A percentile compares a stretch with the other conserved stretches of the same genome.
Evolutionary conservation across 2,888 invertebrate species (phyloP).

Genomic region (Siphlonurus alternatus): DNA sequence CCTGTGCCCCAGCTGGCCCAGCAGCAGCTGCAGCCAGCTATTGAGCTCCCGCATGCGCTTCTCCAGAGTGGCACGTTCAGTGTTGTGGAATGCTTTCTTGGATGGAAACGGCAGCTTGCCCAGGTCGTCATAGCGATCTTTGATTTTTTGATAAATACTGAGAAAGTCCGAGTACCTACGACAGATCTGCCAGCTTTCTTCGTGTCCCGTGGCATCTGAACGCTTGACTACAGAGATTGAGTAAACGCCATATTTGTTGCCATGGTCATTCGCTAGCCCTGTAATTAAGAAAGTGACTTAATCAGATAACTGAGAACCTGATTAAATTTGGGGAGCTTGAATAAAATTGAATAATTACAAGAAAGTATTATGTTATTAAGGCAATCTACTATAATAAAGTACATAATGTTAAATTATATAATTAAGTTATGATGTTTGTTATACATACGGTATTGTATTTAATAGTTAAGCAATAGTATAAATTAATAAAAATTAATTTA

Average conservation of each 20-base stretch:
- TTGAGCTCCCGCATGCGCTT: slow-evolving; percentile 67
- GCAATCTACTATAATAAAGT: too few relatives aligned
- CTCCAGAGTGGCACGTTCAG: slow-evolving; percentile 68
- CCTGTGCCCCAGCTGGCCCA: slow-evolving; percentile 30
- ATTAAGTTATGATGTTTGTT: too few relatives aligned
- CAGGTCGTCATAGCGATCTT: slow-evolving; percentile 66
- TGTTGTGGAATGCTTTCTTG: slow-evolving; percentile 88
- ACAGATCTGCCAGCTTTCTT: slow-evolving; percentile 80
- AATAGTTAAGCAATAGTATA: too few relatives aligned
- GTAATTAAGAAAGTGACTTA: slow-evolving; percentile 11
- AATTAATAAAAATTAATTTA: too few relatives aligned
- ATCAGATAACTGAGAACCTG: slow-evolving; percentile 1
- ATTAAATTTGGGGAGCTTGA: too few relatives aligned
- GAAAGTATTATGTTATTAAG: too few relatives aligned
- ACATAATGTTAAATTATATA: too few relatives aligned
- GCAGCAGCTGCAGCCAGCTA: slow-evolving; percentile 56
- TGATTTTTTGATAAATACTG: slow-evolving; percentile 66
- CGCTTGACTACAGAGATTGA: slow-evolving; percentile 61
- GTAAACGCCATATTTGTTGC: slow-evolving; percentile 76
- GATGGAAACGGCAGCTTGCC: slow-evolving; percentile 68
- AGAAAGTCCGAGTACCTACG: slow-evolving; percentile 88
- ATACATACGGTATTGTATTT: too few relatives aligned
- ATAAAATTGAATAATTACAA: too few relatives aligned
- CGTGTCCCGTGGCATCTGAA: slow-evolving; percentile 40
- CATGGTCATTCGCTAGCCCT: slow-evolving; percentile 65